Evolutionary conservation across 2,113 vertebrate species (phyloP).

Genomic region (Oryzias woworae): DNA sequence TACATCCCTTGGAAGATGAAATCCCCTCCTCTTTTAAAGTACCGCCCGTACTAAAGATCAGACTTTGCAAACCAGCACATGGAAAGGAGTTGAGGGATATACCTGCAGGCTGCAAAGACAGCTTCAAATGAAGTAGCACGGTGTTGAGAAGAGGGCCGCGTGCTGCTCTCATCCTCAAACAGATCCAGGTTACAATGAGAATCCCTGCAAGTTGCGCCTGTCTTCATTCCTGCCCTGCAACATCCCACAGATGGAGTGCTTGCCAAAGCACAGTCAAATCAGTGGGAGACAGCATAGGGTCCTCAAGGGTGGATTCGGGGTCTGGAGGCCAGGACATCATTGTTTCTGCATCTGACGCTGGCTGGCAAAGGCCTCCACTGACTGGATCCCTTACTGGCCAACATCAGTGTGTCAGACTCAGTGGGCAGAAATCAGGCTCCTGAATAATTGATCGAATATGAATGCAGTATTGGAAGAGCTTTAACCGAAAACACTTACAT

Average conservation of each 20-base stretch:
- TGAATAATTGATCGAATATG: constrained; percentile 75
- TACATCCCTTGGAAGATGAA: constrained; percentile 33
- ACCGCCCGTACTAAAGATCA: constrained; percentile 5
- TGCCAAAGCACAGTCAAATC: constrained; percentile 48
- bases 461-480: constrained; percentile 65
- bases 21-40: constrained; percentile 17
- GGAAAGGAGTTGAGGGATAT: constrained; percentile 26
- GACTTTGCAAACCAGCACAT: constrained; percentile 7
- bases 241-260: constrained; percentile 62
- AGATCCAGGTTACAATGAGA: constrained; percentile 65
- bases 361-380: constrained; percentile 47
- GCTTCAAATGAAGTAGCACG: constrained; percentile 56
- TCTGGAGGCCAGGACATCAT: constrained; percentile 33
- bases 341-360: constrained; percentile 40
- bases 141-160: constrained; percentile 41
- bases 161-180: constrained; percentile 60
- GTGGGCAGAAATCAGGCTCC: constrained; percentile 51
- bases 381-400: constrained; percentile 44
- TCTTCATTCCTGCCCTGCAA: constrained; percentile 61
- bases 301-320: constrained; percentile 42
- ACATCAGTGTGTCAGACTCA: constrained; percentile 49
- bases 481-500: constrained; percentile 74
- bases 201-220: constrained; percentile 71
- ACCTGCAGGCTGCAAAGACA: constrained; percentile 34
- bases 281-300: constrained; percentile 43